Conservation (phyloP, 2,888 invertebrate genomes). For the Tenthredo distinguenda region DNA sequence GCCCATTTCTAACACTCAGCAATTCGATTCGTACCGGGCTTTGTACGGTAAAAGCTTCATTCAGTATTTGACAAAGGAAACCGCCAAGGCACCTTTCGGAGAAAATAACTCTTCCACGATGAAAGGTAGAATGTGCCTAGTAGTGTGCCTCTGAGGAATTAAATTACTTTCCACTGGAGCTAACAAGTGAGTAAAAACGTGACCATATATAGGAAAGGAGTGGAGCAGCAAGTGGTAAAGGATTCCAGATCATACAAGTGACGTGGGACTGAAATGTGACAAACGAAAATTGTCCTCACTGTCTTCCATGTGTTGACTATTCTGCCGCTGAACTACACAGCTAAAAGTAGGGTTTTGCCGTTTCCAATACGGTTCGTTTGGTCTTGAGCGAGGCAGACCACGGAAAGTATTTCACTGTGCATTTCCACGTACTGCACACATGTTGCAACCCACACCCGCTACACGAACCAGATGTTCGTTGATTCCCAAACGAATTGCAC, state of each 20-base stretch:
- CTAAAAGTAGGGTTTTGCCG: neutral
- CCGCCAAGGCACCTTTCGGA: neutral
- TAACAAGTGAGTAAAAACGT: neutral
- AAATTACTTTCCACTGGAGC: neutral
- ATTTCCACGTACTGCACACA: constrained; percentile 11
- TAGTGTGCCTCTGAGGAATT: neutral
- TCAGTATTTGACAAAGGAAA: constrained; percentile 15
- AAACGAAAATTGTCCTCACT: neutral
- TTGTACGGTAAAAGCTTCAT: constrained; percentile 24
- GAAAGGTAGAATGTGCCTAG: neutral
- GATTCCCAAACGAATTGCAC: constrained; percentile 26
- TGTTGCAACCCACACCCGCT: neutral
- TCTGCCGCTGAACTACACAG: neutral
- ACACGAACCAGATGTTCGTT: neutral
- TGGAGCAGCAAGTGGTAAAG: neutral
- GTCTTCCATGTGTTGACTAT: neutral
- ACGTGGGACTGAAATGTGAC: neutral
- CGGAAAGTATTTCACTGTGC: neutral
- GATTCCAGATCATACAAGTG: neutral
- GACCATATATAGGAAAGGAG: neutral
- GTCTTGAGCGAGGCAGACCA: neutral
- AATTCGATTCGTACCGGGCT: neutral
- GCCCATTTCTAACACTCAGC: neutral
- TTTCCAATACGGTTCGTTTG: neutral
- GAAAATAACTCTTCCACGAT: neutral